Evolutionary conservation across 2,797 vertebrate species (phyloP), one percentile per base, ranked within the genome.

Genomic region (Hirundo rustica): DNA sequence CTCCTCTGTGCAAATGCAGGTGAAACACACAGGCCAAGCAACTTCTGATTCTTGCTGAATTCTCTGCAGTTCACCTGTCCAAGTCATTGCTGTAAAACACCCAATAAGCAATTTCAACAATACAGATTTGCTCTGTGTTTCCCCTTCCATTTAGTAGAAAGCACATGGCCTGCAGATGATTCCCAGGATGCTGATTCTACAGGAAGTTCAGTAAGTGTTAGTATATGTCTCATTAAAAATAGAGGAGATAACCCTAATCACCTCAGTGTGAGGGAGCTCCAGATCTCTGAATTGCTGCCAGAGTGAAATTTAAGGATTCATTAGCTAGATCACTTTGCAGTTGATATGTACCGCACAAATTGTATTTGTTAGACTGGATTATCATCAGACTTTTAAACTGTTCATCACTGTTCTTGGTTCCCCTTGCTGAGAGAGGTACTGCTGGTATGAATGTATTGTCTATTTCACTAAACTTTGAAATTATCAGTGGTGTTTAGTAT

Each of bases 141-240:
- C 61, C 21, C 15, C 3, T 86, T 55, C 79, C 75, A 5, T 54
- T 88, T 51, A 66, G 44, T 5, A 78, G 44, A 72, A 84, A 48
- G 66, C 16, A 1, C 34, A 5, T 22, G 74, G 66, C 62, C 64
- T 82, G 77, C 81, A 61, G 55, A 55, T 76, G 64, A 57, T 70
- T 70, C 48, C 34, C 64, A 64, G 74, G 64, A 34, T 0, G 13
- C 76, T 84, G 91, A 92, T 36, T 75, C 80, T 84, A 86, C 88
- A 75, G 70, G 32, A 40, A 83, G 34, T 20, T 93, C 54, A 23
- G 47, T 60, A 60, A 44, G 30, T 34, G 29, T 50, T 83, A 66
- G 30, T 51, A 18, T 53, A 19, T 34, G 45, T 90, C 75, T 85
- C 77, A 84, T 92, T 90, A 95, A 86, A 96, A 93, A 92, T 44